Evolutionary conservation across 1,140 invertebrate genomes (phyloP).

Genomic region (Philaenus spumarius): DNA sequence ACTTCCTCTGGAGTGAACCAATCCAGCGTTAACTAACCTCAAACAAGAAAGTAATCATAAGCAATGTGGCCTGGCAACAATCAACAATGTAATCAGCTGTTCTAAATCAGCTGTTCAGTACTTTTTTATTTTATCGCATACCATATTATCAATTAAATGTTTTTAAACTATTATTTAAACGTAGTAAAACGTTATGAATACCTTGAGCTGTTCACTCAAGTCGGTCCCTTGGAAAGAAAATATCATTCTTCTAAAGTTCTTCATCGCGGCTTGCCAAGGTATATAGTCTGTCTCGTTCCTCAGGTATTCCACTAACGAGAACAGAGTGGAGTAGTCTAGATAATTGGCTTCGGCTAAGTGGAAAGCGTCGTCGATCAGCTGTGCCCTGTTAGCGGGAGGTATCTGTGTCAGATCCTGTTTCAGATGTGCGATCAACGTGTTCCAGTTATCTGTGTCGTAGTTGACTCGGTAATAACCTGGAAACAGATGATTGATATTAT

Average conservation of each 20-base stretch:
- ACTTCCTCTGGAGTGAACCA: too few species aligned
- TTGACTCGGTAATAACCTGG: slow-evolving; percentile 69
- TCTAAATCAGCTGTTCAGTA: too few species aligned
- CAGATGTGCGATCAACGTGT: slow-evolving; percentile 48
- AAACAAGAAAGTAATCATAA: too few species aligned
- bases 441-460: slow-evolving; percentile 63
- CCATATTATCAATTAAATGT: too few species aligned
- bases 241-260: not conserved
- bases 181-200: too few species aligned
- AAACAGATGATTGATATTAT: too few species aligned
- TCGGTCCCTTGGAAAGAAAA: not conserved
- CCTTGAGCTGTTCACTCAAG: too few species aligned
- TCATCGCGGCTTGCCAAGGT: slow-evolving; percentile 9
- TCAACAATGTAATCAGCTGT: too few species aligned
- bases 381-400: slow-evolving; percentile 56
- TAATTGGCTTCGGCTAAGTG: slow-evolving; percentile 54
- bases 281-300: slow-evolving; percentile 5
- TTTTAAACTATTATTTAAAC: too few species aligned
- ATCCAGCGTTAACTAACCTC: too few species aligned
- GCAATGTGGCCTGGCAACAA: too few species aligned
- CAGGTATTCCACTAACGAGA: slow-evolving; percentile 8
- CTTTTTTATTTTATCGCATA: too few species aligned
- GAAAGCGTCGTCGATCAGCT: slow-evolving; percentile 76
- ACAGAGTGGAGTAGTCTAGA: slow-evolving; percentile 10
- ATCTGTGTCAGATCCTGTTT: slow-evolving; percentile 42